Evolutionary conservation across 2,888 invertebrate genomes (phyloP), one percentile per base, ranked within the genome.

Genomic region (Onthophagus sagittarius): DNA sequence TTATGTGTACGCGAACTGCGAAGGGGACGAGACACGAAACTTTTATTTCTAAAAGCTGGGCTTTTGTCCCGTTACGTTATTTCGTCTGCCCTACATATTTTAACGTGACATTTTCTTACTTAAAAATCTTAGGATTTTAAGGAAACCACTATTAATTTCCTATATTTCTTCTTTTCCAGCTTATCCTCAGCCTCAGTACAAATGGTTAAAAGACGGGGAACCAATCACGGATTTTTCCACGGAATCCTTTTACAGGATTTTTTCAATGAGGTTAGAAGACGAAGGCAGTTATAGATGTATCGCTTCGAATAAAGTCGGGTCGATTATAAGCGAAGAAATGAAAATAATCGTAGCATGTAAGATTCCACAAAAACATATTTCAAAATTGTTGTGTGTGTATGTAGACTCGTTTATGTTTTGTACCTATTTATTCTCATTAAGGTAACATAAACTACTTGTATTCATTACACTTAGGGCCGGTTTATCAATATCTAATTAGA

Each of bases 281-380:
- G 94, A 94, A 72, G 98, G 98, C 70, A 91, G 92, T 75, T 98
- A 98, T 87, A 93, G 96, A 84, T 97, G 97, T 87, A 92, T 96
- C 78, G 97, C 97, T 23, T 91, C 92, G 81, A 98, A 98, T 86
- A 92, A 93, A 79, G 94, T 94, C 73, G 98, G 98, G 73, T 94
- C 97, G 77, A 94, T 97, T 84, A 92, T 96, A 85, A 97, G 97
- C 85, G 94, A 96, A 85, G 94, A 94, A 86, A 94, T 94, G 83
- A 91, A 93, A 82, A 92, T 98, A 79, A 90, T 93, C 77, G 96
- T 98, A 79, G 97, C 97, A 75, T 97, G 97, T 97, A 90, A 93
- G 96, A 93, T 23, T 9, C 23, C 11, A 62, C 13, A 2, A 62
- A 2, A n/a, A n/a, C n/a, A 62, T 23, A 23, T 23, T 23, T 23